These are phyloP conservation scores for Theristus sp. DNA, from an alignment of 2,888 invertebrate species.

Conservation along the genomic window DNA sequence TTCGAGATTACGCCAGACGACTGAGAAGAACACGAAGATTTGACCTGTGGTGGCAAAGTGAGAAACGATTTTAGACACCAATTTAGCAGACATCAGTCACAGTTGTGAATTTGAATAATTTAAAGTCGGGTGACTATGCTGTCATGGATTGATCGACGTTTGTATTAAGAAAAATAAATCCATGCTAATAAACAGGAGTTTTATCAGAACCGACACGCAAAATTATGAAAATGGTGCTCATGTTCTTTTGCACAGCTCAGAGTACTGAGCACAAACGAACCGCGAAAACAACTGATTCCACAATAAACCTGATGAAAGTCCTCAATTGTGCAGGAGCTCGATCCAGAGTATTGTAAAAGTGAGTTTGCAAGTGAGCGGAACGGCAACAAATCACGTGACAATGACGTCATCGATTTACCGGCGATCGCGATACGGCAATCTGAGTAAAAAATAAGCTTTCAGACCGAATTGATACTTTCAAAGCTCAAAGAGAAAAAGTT, in stretches of 20 bases:
- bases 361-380: constrained; percentile 63
- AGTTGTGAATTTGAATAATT: too few relatives aligned
- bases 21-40: constrained; percentile 78
- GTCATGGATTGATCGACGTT: too few relatives aligned
- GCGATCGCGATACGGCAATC: constrained; percentile 41
- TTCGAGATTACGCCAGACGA: constrained; percentile 74
- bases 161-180: too few relatives aligned
- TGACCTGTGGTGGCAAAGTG: constrained; percentile 38
- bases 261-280: too few relatives aligned
- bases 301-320: constrained; percentile 83
- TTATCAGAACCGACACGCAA: constrained; percentile 2
- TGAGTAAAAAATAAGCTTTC: too few relatives aligned
- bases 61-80: too few relatives aligned
- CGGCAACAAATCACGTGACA: constrained; percentile 63
- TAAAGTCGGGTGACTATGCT: too few relatives aligned
- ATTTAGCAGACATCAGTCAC: too few relatives aligned
- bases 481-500: too few relatives aligned
- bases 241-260: too few relatives aligned
- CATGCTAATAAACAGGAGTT: too few relatives aligned
- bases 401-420: constrained; percentile 80
- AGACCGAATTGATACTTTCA: too few relatives aligned
- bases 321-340: constrained; percentile 26
- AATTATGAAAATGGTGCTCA: constrained; percentile 1
- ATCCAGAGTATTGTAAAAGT: constrained; percentile 60
- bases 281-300: constrained; percentile 21